Conservation (phyloP, 2,797 vertebrate species). For the Orientallactaga sibirica region DNA sequence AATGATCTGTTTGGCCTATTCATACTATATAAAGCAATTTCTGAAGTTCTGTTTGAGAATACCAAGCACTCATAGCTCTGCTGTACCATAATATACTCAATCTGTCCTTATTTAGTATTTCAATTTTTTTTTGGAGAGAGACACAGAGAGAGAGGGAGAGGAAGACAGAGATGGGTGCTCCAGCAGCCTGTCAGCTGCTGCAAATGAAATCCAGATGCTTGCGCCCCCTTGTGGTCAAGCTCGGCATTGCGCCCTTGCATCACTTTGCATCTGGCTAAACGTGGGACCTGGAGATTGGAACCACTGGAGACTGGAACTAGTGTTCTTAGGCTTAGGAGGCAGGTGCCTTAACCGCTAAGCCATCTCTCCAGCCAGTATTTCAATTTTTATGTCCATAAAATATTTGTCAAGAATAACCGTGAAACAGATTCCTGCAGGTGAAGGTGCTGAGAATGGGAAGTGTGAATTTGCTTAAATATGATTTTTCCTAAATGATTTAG, state of each 20-base stretch:
- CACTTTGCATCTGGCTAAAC: no score
- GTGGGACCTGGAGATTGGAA: no score
- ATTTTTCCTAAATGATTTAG: background rate
- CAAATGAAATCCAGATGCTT: no score
- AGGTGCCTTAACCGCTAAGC: no score
- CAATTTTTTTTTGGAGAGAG: background rate
- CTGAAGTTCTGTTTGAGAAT: constrained; percentile 8
- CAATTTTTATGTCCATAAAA: constrained; percentile 35
- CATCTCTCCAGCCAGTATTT: background rate
- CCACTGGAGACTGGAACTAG: no score
- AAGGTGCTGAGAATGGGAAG: background rate
- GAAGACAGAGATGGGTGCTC: no score
- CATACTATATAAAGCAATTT: background rate
- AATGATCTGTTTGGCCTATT: background rate
- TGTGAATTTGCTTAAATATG: constrained; percentile 40
- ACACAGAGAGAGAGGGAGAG: no score
- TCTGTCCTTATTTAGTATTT: constrained; percentile 5
- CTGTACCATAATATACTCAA: constrained; percentile 40
- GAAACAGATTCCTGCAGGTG: constrained; percentile 38
- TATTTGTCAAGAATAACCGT: background rate
- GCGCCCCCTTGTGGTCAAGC: no score
- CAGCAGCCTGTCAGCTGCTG: no score
- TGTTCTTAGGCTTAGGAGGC: no score
- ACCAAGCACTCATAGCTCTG: background rate
- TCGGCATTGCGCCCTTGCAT: no score